A percentile compares a stretch with the other conserved stretches of the same genome.
Conservation (phyloP, 2,113 vertebrate species). For the Progne subis region DNA sequence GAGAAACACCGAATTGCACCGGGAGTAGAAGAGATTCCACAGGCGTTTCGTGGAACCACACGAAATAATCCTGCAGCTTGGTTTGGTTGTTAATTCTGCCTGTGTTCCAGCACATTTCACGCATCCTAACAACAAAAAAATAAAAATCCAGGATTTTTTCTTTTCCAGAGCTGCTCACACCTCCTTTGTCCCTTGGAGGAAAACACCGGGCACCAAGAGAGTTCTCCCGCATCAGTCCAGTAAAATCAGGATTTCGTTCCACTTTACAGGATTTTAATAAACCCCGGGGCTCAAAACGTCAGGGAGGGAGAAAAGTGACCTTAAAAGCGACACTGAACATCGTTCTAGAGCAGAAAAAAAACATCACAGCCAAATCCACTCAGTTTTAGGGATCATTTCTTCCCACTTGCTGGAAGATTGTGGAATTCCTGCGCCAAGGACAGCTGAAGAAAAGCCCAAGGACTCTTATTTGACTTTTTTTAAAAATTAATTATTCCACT, state of each 20-base stretch:
- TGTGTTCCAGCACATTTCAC: not conserved
- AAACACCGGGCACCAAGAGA: not conserved
- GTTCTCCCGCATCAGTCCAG: not conserved
- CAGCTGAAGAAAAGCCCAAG: not conserved
- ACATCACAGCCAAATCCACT: not conserved
- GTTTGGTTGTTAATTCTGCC: not conserved
- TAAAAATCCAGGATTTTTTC: too few relatives aligned
- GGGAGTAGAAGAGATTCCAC: not conserved
- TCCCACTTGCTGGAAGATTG: not conserved
- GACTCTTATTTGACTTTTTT: not conserved
- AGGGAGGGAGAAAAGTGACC: not conserved
- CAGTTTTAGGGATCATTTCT: not conserved
- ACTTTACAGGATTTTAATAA: not conserved
- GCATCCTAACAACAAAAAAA: not conserved
- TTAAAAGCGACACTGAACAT: not conserved
- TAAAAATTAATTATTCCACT: not conserved
- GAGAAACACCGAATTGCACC: not conserved
- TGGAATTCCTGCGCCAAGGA: not conserved
- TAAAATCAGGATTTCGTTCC: not conserved
- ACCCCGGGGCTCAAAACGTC: not conserved
- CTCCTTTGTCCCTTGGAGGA: not conserved
- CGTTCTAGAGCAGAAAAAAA: fast-evolving
- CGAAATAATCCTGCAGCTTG: not conserved
- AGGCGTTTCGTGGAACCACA: not conserved
- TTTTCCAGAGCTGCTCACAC: not conserved